Base-by-base conservation (phyloP, 2,888 invertebrate genomes). In the Spilosoma lubricipeda region DNA sequence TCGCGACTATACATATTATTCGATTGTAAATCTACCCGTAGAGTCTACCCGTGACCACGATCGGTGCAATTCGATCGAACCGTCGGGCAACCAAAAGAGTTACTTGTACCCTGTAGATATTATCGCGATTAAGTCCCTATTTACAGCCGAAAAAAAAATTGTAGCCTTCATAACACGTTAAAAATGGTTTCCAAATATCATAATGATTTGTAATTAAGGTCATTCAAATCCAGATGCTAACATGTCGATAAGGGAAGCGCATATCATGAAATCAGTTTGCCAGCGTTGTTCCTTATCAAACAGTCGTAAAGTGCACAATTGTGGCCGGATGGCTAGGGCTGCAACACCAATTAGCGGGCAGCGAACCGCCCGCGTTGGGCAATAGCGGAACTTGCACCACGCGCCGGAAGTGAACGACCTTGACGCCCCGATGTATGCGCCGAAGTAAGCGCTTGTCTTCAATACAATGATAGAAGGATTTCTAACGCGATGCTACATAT, bases 331-430 rank as follows among this genome's bases (percentile, higher is more conserved):
- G 86, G 78, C 73, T 67, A 89, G 89, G 86, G 87, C 87, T 89
- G 88, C 88, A 89, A 89, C 85, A 89, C 86, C 85, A 84, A 87
- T 87, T 87, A 87, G 87, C 86, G 90, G 87, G 88, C 88, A 90
- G 90, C 90, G 89, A 87, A 89, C 88, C 89, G 89, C 82, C 85
- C 79, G 85, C 81, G 87, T 95, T 95, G 92, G 89, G 84, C 84
- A 91, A 94, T 91, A 91, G 85, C 94, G 95, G 95, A 95, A 93
- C 94, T 95, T 95, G 93, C 94, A 85, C 81, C 90, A 89, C 83
- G 86, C 89, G 88, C 90, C 91, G 94, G 95, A 94, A 93, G 88
- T 87, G 74, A 77, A 81, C 90, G 92, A 92, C 95, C 95, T 95
- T 95, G 90, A 83, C 87, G 90, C 90, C 89, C 85, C 88, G 89